Evolutionary conservation across 1,140 invertebrate species (phyloP), one percentile per base, ranked within the genome.

Genomic region (Thaumatotibia leucotreta): DNA sequence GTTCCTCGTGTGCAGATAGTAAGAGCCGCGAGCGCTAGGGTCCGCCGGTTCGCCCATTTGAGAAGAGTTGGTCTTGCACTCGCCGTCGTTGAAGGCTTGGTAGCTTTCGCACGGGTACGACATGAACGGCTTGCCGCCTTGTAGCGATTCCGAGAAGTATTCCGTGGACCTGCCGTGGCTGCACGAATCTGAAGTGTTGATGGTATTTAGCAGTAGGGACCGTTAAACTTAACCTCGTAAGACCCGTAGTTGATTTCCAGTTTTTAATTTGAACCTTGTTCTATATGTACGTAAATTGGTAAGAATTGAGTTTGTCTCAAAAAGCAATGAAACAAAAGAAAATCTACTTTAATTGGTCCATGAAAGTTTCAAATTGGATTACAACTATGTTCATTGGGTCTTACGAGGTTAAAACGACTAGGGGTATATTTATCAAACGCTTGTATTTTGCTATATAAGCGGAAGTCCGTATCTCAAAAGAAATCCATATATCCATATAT

Each of bases 101-200:
- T 94, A 94, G 50, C 75, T 92, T 6, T 92, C 80, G 76, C 95
- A 96, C 14, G 91, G 88, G 39, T 89, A 91, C 0, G 94, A 92
- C 11, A 84, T 72, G 68, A 96, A 94, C 2, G 92, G 93, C 23
- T 82, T 84, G 3, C 91, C 83, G 1, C 92, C 91, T 31, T 91
- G 85, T 14, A 96, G 93, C 14, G 95, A 95, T 83, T 96, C 94
- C 0, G 91, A 93, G 68, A 94, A 96, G 74, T 94, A 96, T 62
- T 93, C 84, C 67, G 93, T 93, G 0, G 95, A 92, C 58, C 95
- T 89, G 58, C 93, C 94, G 74, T 96, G 95, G 76, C 95, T 96
- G 80, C 95, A 96, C n/a, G 93, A 93, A 72, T 95, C 95, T 96
- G 70, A 45, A 83, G 80, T 61, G 65, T 3, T 39, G 14, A 11